These are phyloP conservation scores for Rhegmatorhina hoffmannsi DNA, from an alignment of 2,113 vertebrate genomes.

Conservation along the genomic window DNA sequence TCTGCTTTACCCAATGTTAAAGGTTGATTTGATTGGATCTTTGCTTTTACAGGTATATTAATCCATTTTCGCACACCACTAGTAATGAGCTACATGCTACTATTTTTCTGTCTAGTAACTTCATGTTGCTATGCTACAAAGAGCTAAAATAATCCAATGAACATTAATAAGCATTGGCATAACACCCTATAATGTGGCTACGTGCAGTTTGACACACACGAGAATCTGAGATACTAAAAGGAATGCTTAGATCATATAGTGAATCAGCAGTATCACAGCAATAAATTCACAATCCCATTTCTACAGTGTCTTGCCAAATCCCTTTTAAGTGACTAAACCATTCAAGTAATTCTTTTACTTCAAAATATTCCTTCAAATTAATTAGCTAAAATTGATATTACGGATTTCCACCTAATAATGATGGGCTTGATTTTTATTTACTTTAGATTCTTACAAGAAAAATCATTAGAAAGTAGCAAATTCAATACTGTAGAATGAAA, in stretches of 20 bases:
- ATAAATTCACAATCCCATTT: not conserved
- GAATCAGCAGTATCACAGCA: not conserved
- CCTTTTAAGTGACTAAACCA: not conserved
- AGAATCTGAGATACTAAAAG: not conserved
- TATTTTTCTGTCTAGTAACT: not conserved
- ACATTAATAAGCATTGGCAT: not conserved
- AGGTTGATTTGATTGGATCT: not conserved
- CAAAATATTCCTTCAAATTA: not conserved
- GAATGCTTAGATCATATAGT: not conserved
- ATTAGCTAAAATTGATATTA: not conserved
- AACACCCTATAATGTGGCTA: not conserved
- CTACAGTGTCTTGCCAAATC: not conserved
- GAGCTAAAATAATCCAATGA: not conserved
- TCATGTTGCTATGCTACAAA: not conserved
- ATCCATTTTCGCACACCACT: not conserved
- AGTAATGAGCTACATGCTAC: not conserved
- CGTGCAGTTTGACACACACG: not conserved
- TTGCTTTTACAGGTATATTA: not conserved
- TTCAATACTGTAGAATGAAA: not conserved
- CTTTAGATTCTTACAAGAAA: not conserved
- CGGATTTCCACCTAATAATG: not conserved
- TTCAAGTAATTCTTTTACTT: not conserved
- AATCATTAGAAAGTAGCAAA: not conserved
- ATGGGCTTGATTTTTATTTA: not conserved
- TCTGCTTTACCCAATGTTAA: not conserved